Base-by-base conservation (phyloP, 1,140 invertebrate genomes). In the Nixonia krombeini region DNA sequence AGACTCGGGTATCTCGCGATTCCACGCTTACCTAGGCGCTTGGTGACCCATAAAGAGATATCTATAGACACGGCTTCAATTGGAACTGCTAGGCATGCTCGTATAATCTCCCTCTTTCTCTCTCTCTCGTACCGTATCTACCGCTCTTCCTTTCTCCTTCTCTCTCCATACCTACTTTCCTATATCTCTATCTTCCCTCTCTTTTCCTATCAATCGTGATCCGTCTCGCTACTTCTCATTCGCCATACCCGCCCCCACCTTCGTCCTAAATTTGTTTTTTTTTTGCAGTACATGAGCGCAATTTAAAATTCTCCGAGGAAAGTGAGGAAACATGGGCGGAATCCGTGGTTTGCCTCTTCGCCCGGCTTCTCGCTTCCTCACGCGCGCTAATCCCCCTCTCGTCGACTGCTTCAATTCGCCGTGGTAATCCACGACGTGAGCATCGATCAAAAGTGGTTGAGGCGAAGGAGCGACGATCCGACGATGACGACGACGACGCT, bases 11-110 rank as follows among this genome's bases (percentile, higher is more conserved):
- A 68, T 68, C 64, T 72, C 31, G 42, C 61, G 64, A 72, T 72
- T 72, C 37, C 56, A 68, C 70, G 64, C 63, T 71, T 67, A 55
- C 57, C 59, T 68, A 67, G 61, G 57, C 59, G 52, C 64, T 72
- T 65, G 64, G 64, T 68, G 64, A 72, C 65, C 59, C 61, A 68
- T 72, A 68, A 72, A 65, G 51, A 62, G 59, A 62, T 65, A 72
- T 40, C 65, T 72, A 68, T 72, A 68, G 69, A 57, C 61, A 59
- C n/a, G n/a, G n/a, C n/a, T 62, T 52, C 44, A 67, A 68, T 72
- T 61, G 59, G 50, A 72, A 64, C 55, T 56, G 64, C 59, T 21
- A 68, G 55, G n/a, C 21, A 13, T 18, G 50, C 47, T 65, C 64
- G 55, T 68, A 72, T 65, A 72, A 68, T 72, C 64, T 72, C 49